Percentiles rank a stretch among this genome's conserved stretches.
These are phyloP conservation scores for Eumeta japonica DNA, from an alignment of 1,140 invertebrate species.

Conservation along the genomic window DNA sequence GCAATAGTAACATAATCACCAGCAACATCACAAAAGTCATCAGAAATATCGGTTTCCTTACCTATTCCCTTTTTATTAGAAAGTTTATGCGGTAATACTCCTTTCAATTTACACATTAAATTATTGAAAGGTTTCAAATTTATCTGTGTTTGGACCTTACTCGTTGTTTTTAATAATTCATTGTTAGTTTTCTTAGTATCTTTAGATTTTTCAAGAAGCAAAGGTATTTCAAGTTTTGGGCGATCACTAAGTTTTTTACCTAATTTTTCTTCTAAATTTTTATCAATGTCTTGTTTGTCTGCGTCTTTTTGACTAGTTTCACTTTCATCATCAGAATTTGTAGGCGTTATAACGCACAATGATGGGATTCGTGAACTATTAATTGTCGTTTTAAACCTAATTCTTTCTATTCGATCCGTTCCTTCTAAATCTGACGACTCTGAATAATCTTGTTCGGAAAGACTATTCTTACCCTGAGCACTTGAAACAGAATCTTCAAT, in stretches of 20 bases:
- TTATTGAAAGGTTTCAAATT: slow-evolving; percentile 60
- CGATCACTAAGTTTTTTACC: slow-evolving; percentile 24
- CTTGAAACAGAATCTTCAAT: slow-evolving; percentile 71
- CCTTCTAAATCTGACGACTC: slow-evolving; percentile 84
- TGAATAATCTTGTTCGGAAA: slow-evolving; percentile 72
- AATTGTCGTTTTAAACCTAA: slow-evolving; percentile 82
- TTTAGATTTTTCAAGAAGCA: slow-evolving; percentile 29
- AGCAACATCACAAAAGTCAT: slow-evolving; percentile 58
- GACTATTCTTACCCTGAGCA: slow-evolving; percentile 66
- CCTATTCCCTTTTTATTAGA: slow-evolving; percentile 54
- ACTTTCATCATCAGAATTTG: slow-evolving; percentile 82
- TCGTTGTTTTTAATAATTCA: slow-evolving; percentile 32
- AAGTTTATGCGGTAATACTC: slow-evolving; percentile 58
- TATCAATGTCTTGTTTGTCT: slow-evolving; percentile 22
- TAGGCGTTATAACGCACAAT: slow-evolving; percentile 88
- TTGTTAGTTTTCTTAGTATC: slow-evolving; percentile 19
- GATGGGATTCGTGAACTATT: slow-evolving; percentile 85
- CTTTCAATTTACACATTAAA: slow-evolving; percentile 65
- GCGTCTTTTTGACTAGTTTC: slow-evolving; percentile 40
- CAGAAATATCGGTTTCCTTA: slow-evolving; percentile 47
- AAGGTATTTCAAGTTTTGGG: slow-evolving; percentile 52
- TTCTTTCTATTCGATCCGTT: slow-evolving; percentile 79
- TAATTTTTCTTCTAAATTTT: slow-evolving; percentile 10
- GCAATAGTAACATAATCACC: slow-evolving; percentile 84
- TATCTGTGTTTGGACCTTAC: slow-evolving; percentile 32